A percentile compares a stretch with the other conserved stretches of the same genome.
phyloP scores from a whole-genome alignment of 1,140 invertebrate genomes.

The Drosophila rhopaloa region DNA sequence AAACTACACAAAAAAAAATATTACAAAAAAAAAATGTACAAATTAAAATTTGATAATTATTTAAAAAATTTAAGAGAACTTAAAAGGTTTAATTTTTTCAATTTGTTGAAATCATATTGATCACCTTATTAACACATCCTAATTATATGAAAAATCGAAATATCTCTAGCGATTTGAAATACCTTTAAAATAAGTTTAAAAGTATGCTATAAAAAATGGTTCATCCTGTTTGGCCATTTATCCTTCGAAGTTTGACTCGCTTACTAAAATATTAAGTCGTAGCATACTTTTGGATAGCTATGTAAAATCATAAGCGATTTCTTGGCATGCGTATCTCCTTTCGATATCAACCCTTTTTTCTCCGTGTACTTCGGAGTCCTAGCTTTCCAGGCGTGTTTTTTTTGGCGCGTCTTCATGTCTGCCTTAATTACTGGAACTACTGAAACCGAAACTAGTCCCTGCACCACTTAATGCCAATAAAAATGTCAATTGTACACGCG shows the following conservation, averaged over 20 bases:
- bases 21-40: background rate
- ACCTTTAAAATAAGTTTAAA: too few relatives aligned
- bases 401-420: slow-evolving; percentile 72
- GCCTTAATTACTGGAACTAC: slow-evolving; percentile 67
- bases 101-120: too few relatives aligned
- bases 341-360: background rate
- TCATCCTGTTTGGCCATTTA: too few relatives aligned
- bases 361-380: background rate
- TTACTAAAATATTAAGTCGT: too few relatives aligned
- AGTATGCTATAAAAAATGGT: too few relatives aligned
- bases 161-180: too few relatives aligned
- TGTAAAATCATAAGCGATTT: background rate
- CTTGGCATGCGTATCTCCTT: background rate
- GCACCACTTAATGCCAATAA: slow-evolving; percentile 75
- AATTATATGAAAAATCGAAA: too few relatives aligned
- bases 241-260: too few relatives aligned
- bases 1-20: background rate
- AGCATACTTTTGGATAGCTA: too few relatives aligned
- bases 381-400: slow-evolving; percentile 35
- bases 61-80: background rate
- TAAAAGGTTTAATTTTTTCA: too few relatives aligned
- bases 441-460: slow-evolving; percentile 51
- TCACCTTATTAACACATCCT: too few relatives aligned
- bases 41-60: too few relatives aligned
- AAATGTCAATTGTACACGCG: slow-evolving; percentile 62